Base-by-base conservation (phyloP, 2,113 vertebrate genomes). In the Raphicerus campestris region DNA sequence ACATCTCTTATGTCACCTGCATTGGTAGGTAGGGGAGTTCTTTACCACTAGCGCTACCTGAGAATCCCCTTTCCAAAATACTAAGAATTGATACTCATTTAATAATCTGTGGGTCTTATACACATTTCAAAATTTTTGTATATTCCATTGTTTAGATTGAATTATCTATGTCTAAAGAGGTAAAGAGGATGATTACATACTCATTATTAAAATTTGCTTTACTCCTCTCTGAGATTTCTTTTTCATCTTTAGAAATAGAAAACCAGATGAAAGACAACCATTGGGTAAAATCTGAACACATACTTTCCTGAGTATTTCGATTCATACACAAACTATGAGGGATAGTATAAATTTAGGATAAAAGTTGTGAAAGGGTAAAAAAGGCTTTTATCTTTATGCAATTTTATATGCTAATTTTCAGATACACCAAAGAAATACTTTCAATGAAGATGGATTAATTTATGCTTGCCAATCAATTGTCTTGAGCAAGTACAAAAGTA, bases 381-480 rank as follows among this genome's bases (percentile, higher is more conserved):
- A 7, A 47, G 8, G 5, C 56, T 87, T 85, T 77, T 49, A 87
- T 66, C 24, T 20, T 56, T 8, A 51, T 58, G 7, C 30, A 58
- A 26, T 20, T 85, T 81, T 77, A 82, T 81, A 80, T 96, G 47
- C 22, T 70, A 77, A 82, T 85, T 87, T 93, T 77, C 30, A 75
- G 30, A 51, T 63, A 20, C 6, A 78, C 3, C 26, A 58, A 51
- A 66, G 24, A n/a, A 3, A 73, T 17, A 51, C 56, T 81, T 91
- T 95, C 17, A 58, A 14, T 87, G 26, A 87, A 42, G 22, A 61
- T 84, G 9, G 2, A 47, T 55, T 63, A 32, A 73, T 85, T 51
- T 66, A 45, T 80, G 19, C 7, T 81, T 20, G 6, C 17, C 35
- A 84, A 35, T 73, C 4, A 58, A 20, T 35, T 90, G 47, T 80